Percentiles rank a stretch among this genome's conserved stretches.
Evolutionary conservation across 2,797 vertebrate species (phyloP).

Genomic region (Danio kyathit): DNA sequence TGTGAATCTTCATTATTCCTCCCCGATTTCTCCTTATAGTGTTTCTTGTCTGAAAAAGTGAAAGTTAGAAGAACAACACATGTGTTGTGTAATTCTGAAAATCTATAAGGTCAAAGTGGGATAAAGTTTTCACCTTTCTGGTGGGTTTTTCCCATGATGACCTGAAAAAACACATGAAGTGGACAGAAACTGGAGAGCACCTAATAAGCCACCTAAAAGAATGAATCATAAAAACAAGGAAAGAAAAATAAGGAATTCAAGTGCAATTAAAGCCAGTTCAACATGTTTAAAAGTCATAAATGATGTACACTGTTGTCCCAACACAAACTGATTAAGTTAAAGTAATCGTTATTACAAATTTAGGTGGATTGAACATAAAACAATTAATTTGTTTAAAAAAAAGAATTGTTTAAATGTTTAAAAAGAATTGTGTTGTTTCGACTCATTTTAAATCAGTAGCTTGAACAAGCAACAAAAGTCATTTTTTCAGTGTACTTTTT

Average conservation of each 20-base stretch:
- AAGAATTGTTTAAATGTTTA: no score
- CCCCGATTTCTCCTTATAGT: slow-evolving; percentile 84
- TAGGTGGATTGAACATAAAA: no score
- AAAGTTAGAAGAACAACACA: slow-evolving; percentile 52
- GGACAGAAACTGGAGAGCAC: slow-evolving; percentile 24
- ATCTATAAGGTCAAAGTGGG: not conserved
- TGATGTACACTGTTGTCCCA: no score
- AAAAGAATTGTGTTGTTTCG: no score
- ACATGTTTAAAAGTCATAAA: no score
- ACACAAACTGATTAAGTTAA: no score
- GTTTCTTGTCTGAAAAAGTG: slow-evolving; percentile 87
- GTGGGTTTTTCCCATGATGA: slow-evolving; percentile 85
- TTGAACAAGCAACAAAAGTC: no score
- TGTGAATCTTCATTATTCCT: slow-evolving; percentile 65
- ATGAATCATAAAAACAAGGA: not conserved
- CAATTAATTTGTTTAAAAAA: no score
- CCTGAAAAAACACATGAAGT: slow-evolving; percentile 67
- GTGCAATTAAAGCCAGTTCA: no score
- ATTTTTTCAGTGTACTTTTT: no score
- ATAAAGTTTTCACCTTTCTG: slow-evolving; percentile 82
- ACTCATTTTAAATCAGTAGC: no score
- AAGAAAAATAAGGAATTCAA: not conserved
- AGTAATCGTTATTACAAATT: no score
- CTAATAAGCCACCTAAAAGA: slow-evolving; percentile 10
- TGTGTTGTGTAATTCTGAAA: not conserved